phyloP scores from a whole-genome alignment of 2,113 vertebrate species.

The Emberiza fucata region DNA sequence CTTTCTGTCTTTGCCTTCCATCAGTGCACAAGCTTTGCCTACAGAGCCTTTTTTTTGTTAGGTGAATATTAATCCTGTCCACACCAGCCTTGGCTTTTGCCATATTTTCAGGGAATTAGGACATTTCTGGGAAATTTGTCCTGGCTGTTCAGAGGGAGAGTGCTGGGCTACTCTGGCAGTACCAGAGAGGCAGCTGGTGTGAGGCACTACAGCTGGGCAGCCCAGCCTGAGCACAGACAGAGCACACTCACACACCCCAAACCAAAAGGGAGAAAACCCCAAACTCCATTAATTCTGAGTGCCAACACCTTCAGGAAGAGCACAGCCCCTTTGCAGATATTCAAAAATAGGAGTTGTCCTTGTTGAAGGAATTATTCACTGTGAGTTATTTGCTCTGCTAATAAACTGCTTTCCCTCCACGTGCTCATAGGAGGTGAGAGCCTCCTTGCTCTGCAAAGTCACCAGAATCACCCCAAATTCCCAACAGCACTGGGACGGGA shows the following conservation, averaged over 20 bases:
- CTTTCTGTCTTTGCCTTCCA: not conserved
- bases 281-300: not conserved
- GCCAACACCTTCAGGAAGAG: not conserved
- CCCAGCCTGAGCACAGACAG: accelerated
- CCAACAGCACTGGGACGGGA: accelerated
- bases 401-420: not conserved
- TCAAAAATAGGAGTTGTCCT: not conserved
- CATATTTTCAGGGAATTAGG: not conserved
- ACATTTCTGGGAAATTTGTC: not conserved
- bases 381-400: not conserved
- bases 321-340: not conserved
- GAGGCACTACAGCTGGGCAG: not conserved
- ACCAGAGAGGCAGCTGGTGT: not conserved
- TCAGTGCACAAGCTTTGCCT: not conserved
- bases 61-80: not conserved
- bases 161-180: not conserved
- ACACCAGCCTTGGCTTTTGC: not conserved
- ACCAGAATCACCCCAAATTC: not conserved
- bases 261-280: not conserved
- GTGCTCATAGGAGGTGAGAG: not conserved
- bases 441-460: accelerated
- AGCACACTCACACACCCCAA: not conserved
- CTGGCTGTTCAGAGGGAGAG: not conserved
- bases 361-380: not conserved
- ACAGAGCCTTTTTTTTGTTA: not conserved